Conservation (phyloP, 1,140 invertebrate genomes). For the Dendroctonus valens region DNA sequence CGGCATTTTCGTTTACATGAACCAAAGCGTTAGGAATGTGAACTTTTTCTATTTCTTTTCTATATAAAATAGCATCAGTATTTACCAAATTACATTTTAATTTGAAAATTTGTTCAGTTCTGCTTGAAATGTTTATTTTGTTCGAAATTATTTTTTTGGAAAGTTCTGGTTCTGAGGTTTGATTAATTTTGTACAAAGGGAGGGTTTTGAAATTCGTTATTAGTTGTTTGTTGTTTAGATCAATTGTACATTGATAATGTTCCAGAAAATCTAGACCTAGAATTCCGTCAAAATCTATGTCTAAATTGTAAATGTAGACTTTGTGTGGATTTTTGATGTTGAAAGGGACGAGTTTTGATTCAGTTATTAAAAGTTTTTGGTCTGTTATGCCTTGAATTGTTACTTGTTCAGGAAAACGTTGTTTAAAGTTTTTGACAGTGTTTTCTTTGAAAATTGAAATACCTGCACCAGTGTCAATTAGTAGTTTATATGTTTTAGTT, state of each 20-base stretch:
- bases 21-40: too few species aligned
- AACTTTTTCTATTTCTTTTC: too few species aligned
- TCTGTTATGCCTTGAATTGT: constrained; percentile 6
- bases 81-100: not conserved
- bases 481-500: not conserved
- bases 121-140: not conserved
- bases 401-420: constrained; percentile 5
- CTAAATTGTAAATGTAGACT: constrained; percentile 13
- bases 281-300: constrained; percentile 22
- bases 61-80: not conserved
- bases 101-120: not conserved
- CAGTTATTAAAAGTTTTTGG: constrained; percentile 7
- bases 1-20: too few species aligned
- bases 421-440: constrained; percentile 11
- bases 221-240: constrained; percentile 10
- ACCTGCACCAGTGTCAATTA: constrained; percentile 1
- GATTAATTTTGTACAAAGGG: not conserved
- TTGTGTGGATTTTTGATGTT: constrained; percentile 5
- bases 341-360: constrained; percentile 7
- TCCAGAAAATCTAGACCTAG: constrained; percentile 18
- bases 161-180: too few species aligned
- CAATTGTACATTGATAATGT: constrained; percentile 11
- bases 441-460: constrained; percentile 24
- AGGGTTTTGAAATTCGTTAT: constrained; percentile 8
- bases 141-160: too few species aligned